These are phyloP conservation scores for Torymus texanus DNA, from an alignment of 2,888 invertebrate species.

Conservation along the genomic window DNA sequence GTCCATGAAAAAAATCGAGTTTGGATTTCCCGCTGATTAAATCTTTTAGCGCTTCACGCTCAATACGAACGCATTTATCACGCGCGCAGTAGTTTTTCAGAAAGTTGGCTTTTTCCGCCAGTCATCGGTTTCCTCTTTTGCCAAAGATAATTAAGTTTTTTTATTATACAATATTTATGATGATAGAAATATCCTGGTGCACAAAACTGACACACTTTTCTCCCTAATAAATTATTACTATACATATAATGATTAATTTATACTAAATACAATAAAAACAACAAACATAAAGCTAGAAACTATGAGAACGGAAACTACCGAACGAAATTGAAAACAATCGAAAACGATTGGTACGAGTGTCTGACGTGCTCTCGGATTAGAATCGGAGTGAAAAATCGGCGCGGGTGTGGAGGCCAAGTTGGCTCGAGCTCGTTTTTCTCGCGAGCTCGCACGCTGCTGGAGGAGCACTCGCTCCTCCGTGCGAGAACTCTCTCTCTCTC, in stretches of 20 bases:
- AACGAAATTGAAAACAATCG: constrained; percentile 30
- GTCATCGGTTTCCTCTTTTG: background rate
- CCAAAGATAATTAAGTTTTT: too few species aligned
- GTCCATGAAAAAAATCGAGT: constrained; percentile 11
- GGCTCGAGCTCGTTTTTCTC: background rate
- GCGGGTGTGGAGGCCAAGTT: background rate
- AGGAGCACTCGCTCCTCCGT: background rate
- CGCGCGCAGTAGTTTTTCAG: background rate
- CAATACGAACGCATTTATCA: constrained; percentile 1
- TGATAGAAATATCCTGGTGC: too few species aligned
- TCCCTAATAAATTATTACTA: too few species aligned
- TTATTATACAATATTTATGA: too few species aligned
- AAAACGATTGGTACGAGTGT: background rate
- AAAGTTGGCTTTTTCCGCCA: background rate
- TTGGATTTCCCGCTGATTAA: constrained; percentile 25
- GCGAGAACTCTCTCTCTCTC: background rate
- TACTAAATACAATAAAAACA: too few species aligned
- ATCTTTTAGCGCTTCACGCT: constrained; percentile 14
- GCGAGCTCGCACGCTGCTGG: background rate
- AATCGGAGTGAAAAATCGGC: constrained; percentile 39
- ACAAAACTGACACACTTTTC: too few species aligned
- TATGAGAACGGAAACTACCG: background rate
- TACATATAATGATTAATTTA: too few species aligned
- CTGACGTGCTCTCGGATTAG: constrained; percentile 31
- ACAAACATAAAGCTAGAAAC: too few species aligned